Base-by-base conservation (phyloP, 1,140 invertebrate genomes). In the Dryas iulia region DNA sequence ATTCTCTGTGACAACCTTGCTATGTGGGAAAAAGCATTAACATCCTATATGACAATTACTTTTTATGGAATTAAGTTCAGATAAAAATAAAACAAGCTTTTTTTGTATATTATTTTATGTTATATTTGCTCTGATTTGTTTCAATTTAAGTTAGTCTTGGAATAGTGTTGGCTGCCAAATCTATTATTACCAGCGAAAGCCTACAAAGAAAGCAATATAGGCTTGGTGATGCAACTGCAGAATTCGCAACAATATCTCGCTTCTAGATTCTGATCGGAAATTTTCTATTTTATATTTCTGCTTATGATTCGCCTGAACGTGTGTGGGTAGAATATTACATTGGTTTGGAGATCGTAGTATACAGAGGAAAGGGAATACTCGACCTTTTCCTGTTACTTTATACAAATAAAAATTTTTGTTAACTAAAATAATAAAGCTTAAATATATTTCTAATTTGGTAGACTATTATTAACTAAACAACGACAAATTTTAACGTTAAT, bases 221-320 rank as follows among this genome's bases (percentile, higher is more conserved):
- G 67, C 71, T 71, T 59, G 57, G 60, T 71, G 71, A 60, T 72
- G 71, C 69, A 69, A 64, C 66, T 62, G 2, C 61, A 47, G 63
- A 63, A 73, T 72, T 72, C 61, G 58, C 61, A 66, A 69, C 67
- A 74, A 79, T 79, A 79, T 73, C 69, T 70, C 66, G 72, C 66
- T 64, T 35, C 59, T 26, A 68, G 66, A 76, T 73, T 75, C 79
- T 68, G 67, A 75, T 71, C 62, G 61, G 63, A 77, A 67, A 77
- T 80, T 78, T 82, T 78, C 71, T 67, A 82, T 78, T 81, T 80
- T 71, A 74, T 73, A 76, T 74, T 72, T 74, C 73, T 74, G 65
- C 66, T 77, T 77, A 77, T 76, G 72, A 75, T 74, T 75, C 71
- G 74, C 69, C 60, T 63, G 69, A 71, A 69, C 68, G 77, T 70